phyloP scores from a whole-genome alignment of 2,888 invertebrate genomes.

The Microchrysa polita region DNA sequence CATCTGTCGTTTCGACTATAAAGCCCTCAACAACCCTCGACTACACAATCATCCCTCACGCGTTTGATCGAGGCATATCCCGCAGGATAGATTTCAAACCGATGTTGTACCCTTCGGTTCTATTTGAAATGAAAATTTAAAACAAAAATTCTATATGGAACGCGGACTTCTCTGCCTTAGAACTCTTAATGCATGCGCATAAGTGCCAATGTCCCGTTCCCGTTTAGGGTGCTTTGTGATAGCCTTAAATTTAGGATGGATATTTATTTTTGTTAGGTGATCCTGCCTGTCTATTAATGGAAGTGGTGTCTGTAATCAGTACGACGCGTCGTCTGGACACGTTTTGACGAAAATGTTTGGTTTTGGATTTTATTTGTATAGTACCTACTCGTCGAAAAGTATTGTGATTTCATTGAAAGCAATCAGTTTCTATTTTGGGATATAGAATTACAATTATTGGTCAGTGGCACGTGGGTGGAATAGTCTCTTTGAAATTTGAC shows the following conservation, averaged over 20 bases:
- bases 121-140: background rate
- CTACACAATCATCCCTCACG: background rate
- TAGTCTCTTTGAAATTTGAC: no score
- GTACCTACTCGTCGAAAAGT: no score
- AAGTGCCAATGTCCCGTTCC: background rate
- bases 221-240: background rate
- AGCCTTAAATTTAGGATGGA: background rate
- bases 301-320: background rate
- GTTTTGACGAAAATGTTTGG: background rate
- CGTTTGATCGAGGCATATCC: background rate
- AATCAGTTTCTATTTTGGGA: background rate
- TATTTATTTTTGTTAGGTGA: constrained; percentile 6
- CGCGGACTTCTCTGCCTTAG: background rate
- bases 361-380: background rate
- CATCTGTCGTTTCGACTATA: constrained; percentile 39
- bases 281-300: background rate
- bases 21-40: background rate
- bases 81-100: background rate
- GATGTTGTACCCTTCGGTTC: background rate
- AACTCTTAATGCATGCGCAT: background rate
- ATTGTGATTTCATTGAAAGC: no score
- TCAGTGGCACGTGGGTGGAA: no score
- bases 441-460: background rate
- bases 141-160: background rate
- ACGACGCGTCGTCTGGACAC: background rate